These are phyloP conservation scores for Oasisia sp. DNA, from an alignment of 2,888 invertebrate species.

Conservation along the genomic window DNA sequence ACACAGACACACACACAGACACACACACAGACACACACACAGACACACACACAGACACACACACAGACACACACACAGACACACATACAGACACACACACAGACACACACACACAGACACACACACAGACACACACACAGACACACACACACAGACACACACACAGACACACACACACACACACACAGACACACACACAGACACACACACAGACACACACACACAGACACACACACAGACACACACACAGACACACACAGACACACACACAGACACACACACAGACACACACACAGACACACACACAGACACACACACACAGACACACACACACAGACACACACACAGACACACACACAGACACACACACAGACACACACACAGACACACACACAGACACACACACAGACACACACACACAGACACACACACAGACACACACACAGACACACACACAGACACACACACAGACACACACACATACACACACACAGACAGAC, in stretches of 20 bases:
- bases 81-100: not conserved
- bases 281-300: no score
- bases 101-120: not conserved
- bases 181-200: conserved; percentile 24
- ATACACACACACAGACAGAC: no score
- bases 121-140: not conserved
- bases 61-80: conserved; percentile 22
- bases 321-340: no score
- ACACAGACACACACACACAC: not conserved
- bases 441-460: no score
- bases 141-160: no score
- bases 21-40: not conserved
- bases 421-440: no score
- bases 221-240: conserved; percentile 14
- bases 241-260: not conserved
- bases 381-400: no score
- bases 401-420: no score
- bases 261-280: not conserved
- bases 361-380: no score
- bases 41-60: conserved; percentile 27
- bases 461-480: no score
- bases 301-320: no score
- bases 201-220: conserved; percentile 19
- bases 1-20: not conserved
- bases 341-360: no score